Evolutionary conservation across 2,113 vertebrate species (phyloP).

Genomic region (Hippocampus zosterae): DNA sequence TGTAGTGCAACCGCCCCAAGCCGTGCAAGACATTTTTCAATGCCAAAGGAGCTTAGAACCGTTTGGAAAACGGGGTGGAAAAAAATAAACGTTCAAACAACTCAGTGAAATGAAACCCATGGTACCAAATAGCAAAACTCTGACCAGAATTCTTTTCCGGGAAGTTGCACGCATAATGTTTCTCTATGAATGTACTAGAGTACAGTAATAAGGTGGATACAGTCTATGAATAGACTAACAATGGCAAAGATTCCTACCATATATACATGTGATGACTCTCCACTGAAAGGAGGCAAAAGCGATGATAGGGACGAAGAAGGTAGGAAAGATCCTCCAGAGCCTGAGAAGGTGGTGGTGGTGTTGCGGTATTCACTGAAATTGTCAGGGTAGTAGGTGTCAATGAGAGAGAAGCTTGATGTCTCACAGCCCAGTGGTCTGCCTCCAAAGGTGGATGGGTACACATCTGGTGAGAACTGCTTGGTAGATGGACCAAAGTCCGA

Average conservation of each 20-base stretch:
- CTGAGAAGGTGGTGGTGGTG: conserved; percentile 59
- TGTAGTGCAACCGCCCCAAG: no score
- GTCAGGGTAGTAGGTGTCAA: conserved; percentile 82
- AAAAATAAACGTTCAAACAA: no score
- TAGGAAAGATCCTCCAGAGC: conserved; percentile 70
- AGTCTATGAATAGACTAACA: not conserved
- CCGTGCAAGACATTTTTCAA: no score
- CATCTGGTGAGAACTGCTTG: conserved; percentile 78
- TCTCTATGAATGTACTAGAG: no score
- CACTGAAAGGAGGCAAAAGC: conserved; percentile 77
- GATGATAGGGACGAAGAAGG: conserved; percentile 75
- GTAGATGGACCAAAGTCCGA: conserved; percentile 76
- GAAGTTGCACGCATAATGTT: no score
- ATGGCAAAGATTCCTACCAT: conserved; percentile 68
- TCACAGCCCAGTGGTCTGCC: conserved; percentile 81
- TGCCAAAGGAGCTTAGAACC: no score
- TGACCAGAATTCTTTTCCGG: no score
- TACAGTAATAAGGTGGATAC: no score
- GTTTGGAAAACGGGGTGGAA: no score
- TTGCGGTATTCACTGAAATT: conserved; percentile 78
- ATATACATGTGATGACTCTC: conserved; percentile 76
- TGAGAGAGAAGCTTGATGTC: conserved; percentile 72
- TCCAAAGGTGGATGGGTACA: conserved; percentile 66
- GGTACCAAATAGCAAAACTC: no score
- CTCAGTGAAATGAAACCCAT: no score